Evolutionary conservation across 1,140 invertebrate species (phyloP), one percentile per base, ranked within the genome.

Genomic region (Euglossa dilemma): DNA sequence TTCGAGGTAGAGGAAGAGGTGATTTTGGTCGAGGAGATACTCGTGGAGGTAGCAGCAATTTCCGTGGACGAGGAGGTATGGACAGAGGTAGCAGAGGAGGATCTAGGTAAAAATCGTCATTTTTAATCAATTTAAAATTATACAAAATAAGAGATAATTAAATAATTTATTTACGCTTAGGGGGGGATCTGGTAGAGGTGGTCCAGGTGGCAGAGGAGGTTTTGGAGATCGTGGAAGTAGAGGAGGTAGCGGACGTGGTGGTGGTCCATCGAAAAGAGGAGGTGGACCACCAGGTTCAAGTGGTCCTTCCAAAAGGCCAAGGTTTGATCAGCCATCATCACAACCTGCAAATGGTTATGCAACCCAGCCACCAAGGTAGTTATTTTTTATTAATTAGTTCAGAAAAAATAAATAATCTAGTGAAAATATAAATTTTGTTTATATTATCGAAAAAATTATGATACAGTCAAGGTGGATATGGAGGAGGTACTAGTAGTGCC

Each of bases 261-360:
- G 92, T 28, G 93, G 92, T 14, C 92, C 93, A 11, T 90, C 93
- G 1, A 94, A 94, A 84, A 92, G 93, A n/a, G 93, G 93, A 18
- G 93, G 93, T n/a, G 93, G 93, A 11, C 93, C 93, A 75, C 93
- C 92, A 3, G 93, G 93, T 18, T 91, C 93, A 2, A 92, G 91
- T 61, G 94, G 94, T 64, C 94, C 94, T 23, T 93, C 93, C 0
- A 94, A 94, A 50, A 92, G 94, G 78, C 93, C 93, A 1, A 91
- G 94, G 86, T 94, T 94, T 52, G 94, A 94, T 80, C 91, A 92
- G 25, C 90, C 93, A 6, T 88, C 92, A 59, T 87, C 91, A 43
- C 93, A 94, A 25, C 87, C 93, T 9, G 87, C 92, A 43, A 94
- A 94, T 78, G 94, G 94, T n/a, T 94, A 94, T 78, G 89, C 92